Percentiles rank a stretch among this genome's conserved stretches.
These are phyloP conservation scores for Chrysoperla carnea DNA, from an alignment of 1,140 invertebrate species.

Conservation along the genomic window DNA sequence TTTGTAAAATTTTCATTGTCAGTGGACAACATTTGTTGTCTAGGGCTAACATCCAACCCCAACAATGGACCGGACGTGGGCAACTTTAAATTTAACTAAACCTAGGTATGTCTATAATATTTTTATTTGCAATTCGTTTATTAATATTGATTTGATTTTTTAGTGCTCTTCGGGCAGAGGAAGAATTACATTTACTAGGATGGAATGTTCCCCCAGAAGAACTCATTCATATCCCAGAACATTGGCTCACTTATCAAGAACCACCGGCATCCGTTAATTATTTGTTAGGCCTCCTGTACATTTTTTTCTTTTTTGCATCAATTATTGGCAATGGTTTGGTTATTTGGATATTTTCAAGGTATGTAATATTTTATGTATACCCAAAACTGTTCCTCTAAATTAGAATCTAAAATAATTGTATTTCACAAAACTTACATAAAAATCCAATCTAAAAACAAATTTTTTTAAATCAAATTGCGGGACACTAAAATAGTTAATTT, in stretches of 20 bases:
- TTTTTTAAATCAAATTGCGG: too few species aligned
- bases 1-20: background rate
- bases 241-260: conserved; percentile 64
- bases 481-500: background rate
- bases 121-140: too few species aligned
- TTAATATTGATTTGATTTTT: too few species aligned
- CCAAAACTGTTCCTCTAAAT: background rate
- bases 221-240: conserved; percentile 56
- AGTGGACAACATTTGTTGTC: background rate
- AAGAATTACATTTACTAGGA: conserved; percentile 35
- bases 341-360: conserved; percentile 74
- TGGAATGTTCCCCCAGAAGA: conserved; percentile 64
- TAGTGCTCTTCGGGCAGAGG: conserved; percentile 1
- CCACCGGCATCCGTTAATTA: conserved; percentile 70
- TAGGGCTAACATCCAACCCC: conserved; percentile 1
- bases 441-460: background rate
- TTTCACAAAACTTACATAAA: background rate
- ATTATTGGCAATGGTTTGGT: conserved; percentile 74
- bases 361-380: too few species aligned
- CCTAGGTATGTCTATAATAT: too few species aligned
- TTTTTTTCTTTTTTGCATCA: conserved; percentile 57
- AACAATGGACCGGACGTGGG: too few species aligned
- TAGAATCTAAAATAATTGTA: conserved; percentile 1
- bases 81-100: too few species aligned
- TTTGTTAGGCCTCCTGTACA: conserved; percentile 61